Percentiles rank a stretch among this genome's conserved stretches.
Evolutionary conservation across 2,797 vertebrate genomes (phyloP).

Genomic region (Lycodopsis pacificus): DNA sequence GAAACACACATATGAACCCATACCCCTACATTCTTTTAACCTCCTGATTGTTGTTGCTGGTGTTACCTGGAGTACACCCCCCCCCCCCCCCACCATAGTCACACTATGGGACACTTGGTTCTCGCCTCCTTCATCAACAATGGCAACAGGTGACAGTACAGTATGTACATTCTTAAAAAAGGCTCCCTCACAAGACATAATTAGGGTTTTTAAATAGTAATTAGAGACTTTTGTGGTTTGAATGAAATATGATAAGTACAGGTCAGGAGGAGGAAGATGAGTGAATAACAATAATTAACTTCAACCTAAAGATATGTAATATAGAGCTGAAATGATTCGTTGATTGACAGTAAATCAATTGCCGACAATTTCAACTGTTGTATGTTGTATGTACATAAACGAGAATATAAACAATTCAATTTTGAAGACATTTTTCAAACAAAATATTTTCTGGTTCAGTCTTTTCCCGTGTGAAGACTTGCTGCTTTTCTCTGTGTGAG

Average conservation of each 20-base stretch:
- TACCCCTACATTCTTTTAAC: neutral
- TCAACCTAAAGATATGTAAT: neutral
- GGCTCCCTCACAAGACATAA: constrained; percentile 33
- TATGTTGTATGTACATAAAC: too few relatives aligned
- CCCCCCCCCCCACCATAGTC: neutral
- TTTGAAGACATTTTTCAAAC: too few relatives aligned
- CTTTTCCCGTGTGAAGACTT: too few relatives aligned
- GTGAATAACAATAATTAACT: neutral
- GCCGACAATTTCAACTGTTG: neutral
- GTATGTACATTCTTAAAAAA: constrained; percentile 43
- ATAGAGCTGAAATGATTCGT: neutral
- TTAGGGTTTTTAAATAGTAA: constrained; percentile 41
- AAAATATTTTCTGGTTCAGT: too few relatives aligned
- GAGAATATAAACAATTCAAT: too few relatives aligned
- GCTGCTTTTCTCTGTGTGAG: too few relatives aligned
- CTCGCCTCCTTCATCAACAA: constrained; percentile 52
- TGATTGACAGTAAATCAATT: neutral
- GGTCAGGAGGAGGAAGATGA: neutral
- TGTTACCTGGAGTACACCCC: neutral
- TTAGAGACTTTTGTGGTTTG: constrained; percentile 16
- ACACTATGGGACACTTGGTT: constrained; percentile 38
- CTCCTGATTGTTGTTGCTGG: constrained; percentile 21
- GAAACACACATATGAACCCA: neutral
- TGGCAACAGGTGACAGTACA: constrained; percentile 46
- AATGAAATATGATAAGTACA: constrained; percentile 2